phyloP scores from a whole-genome alignment of 2,113 vertebrate species.

The Litocranius walleri region DNA sequence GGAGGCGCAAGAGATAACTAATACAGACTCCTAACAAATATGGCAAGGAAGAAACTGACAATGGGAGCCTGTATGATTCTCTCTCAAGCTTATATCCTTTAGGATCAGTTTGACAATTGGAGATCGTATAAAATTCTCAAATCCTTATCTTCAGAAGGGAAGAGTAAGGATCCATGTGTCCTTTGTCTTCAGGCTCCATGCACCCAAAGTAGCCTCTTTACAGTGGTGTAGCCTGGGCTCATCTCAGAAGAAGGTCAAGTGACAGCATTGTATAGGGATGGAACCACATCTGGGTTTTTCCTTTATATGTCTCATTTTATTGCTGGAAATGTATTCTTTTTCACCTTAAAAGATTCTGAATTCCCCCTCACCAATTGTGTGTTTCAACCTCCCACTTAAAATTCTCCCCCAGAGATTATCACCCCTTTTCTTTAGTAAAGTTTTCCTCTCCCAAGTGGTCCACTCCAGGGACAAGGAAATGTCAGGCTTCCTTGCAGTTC shows the following conservation, averaged over 20 bases:
- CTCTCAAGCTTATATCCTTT: not conserved
- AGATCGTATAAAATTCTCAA: not conserved
- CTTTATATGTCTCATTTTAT: not conserved
- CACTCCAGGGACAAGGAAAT: not conserved
- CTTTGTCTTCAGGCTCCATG: fast-evolving
- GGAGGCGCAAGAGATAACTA: not conserved
- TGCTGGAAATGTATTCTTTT: not conserved
- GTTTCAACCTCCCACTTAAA: not conserved
- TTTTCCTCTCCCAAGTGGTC: not conserved
- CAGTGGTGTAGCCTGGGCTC: too few relatives aligned
- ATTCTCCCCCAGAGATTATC: not conserved
- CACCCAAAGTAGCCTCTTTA: not conserved
- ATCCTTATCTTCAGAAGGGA: not conserved
- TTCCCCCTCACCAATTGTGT: not conserved
- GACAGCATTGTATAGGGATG: fast-evolving
- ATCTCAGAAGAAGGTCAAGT: not conserved
- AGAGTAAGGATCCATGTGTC: not conserved
- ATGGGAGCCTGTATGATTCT: not conserved
- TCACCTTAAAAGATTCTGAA: not conserved
- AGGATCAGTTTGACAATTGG: not conserved
- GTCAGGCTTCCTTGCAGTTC: not conserved
- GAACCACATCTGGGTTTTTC: not conserved
- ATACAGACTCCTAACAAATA: not conserved
- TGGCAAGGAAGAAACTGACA: not conserved
- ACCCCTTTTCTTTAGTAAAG: not conserved